A percentile compares a stretch with the other conserved stretches of the same genome.
Conservation (phyloP, 1,140 invertebrate genomes). For the Sycophila sp. region DNA sequence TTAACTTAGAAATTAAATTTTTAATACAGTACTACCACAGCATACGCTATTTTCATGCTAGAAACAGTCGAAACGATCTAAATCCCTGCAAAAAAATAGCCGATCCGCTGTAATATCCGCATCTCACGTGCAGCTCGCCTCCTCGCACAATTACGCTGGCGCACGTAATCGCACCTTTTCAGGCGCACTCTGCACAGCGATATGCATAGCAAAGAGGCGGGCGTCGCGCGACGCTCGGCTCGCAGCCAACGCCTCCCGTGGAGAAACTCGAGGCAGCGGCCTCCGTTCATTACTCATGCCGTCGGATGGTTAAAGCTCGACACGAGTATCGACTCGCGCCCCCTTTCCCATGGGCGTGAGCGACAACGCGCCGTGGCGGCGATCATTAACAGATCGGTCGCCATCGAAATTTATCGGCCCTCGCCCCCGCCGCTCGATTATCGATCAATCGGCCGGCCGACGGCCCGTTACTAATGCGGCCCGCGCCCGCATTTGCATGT, state of each 20-base stretch:
- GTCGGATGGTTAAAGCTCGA: background rate
- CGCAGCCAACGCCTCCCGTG: no score
- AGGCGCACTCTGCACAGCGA: background rate
- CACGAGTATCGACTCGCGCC: background rate
- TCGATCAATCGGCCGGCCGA: slow-evolving; percentile 36
- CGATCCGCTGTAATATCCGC: no score
- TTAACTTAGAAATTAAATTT: no score
- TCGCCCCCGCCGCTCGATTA: slow-evolving; percentile 13
- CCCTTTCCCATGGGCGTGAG: background rate
- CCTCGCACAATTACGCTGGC: background rate
- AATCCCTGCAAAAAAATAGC: no score
- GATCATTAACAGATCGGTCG: slow-evolving; percentile 31
- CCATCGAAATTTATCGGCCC: slow-evolving; percentile 30
- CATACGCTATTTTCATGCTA: no score
- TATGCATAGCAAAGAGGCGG: background rate
- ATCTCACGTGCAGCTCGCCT: background rate
- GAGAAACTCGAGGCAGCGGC: slow-evolving; percentile 16
- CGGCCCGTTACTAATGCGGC: slow-evolving; percentile 40
- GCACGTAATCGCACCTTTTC: background rate
- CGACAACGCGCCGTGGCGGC: slow-evolving; percentile 25
- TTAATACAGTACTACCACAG: no score
- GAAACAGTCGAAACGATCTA: no score
- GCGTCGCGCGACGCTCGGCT: no score
- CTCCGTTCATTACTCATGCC: background rate
- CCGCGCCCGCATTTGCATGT: slow-evolving; percentile 41